A percentile compares a stretch with the other conserved stretches of the same genome.
Evolutionary conservation across 2,797 vertebrate species (phyloP).

Genomic region (Loriculus beryllinus): DNA sequence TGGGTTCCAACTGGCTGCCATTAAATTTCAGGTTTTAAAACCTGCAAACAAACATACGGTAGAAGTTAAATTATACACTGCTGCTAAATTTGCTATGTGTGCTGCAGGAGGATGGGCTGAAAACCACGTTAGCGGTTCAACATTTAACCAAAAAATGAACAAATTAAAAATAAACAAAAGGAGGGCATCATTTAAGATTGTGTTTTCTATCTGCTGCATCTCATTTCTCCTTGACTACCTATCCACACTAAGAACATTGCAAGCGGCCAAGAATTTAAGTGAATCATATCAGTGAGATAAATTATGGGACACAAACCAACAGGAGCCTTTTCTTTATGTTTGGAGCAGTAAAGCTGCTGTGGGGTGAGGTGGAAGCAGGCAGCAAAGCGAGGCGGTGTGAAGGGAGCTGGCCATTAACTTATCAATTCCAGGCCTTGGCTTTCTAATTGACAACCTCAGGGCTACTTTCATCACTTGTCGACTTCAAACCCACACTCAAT

Average conservation of each 20-base stretch:
- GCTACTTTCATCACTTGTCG: conserved; percentile 94
- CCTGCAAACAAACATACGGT: not conserved
- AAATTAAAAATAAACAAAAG: not conserved
- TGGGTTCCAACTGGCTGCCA: not conserved
- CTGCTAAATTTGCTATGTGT: not conserved
- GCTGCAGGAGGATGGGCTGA: not conserved
- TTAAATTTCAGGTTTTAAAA: conserved; percentile 45
- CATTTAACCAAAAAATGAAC: not conserved
- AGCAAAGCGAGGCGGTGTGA: conserved; percentile 16
- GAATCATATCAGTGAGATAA: conserved; percentile 76
- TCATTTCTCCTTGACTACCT: not conserved
- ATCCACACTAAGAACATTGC: not conserved
- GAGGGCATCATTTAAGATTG: not conserved
- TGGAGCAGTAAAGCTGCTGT: conserved; percentile 80
- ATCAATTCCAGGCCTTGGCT: conserved; percentile 84
- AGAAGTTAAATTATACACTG: not conserved
- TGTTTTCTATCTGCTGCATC: not conserved
- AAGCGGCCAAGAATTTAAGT: conserved; percentile 64
- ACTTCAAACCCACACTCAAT: conserved; percentile 88
- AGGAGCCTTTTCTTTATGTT: conserved; percentile 78
- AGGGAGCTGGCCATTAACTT: conserved; percentile 84
- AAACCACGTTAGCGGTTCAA: not conserved
- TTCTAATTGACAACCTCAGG: conserved; percentile 91
- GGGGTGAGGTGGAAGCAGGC: conserved; percentile 60
- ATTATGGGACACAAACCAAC: conserved; percentile 79